These are phyloP conservation scores for Trichogramma dendrolimi DNA, from an alignment of 2,888 invertebrate species.

Conservation along the genomic window DNA sequence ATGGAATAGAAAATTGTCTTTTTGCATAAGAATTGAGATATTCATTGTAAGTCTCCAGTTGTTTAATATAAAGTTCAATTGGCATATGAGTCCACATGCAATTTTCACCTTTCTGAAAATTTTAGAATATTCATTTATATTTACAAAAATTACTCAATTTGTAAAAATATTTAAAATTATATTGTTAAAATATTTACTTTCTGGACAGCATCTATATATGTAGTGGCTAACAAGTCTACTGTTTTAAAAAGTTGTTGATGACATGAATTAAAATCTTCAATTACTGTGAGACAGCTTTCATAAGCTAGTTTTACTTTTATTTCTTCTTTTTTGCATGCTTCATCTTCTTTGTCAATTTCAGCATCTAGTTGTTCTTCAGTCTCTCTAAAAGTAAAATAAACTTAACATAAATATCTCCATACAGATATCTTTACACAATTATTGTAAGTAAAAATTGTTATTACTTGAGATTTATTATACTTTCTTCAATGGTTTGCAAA, in stretches of 20 bases:
- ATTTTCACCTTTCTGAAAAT: constrained; percentile 38
- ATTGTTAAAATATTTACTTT: constrained; percentile 35
- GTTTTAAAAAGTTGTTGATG: constrained; percentile 36
- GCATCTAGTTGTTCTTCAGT: constrained; percentile 34
- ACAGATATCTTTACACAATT: not conserved
- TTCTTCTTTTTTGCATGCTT: constrained; percentile 32
- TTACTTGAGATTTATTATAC: constrained; percentile 41
- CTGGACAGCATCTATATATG: constrained; percentile 39
- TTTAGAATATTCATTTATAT: not conserved
- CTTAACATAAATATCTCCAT: not conserved
- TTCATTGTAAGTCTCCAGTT: constrained; percentile 42
- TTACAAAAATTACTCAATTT: not conserved
- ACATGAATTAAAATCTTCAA: constrained; percentile 35
- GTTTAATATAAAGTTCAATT: constrained; percentile 42
- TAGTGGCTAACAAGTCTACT: constrained; percentile 37
- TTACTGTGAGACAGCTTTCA: constrained; percentile 31
- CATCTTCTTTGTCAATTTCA: constrained; percentile 33
- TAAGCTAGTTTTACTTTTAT: constrained; percentile 34
- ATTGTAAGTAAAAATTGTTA: not conserved
- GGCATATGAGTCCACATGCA: constrained; percentile 47
- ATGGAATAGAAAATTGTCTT: constrained; percentile 35
- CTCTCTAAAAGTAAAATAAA: constrained; percentile 29
- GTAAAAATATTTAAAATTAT: not conserved
- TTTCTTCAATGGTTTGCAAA: constrained; percentile 35
- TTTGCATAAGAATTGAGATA: constrained; percentile 41